Evolutionary conservation across 2,113 vertebrate genomes (phyloP), one percentile per base, ranked within the genome.

Genomic region (Ranitomeya variabilis): DNA sequence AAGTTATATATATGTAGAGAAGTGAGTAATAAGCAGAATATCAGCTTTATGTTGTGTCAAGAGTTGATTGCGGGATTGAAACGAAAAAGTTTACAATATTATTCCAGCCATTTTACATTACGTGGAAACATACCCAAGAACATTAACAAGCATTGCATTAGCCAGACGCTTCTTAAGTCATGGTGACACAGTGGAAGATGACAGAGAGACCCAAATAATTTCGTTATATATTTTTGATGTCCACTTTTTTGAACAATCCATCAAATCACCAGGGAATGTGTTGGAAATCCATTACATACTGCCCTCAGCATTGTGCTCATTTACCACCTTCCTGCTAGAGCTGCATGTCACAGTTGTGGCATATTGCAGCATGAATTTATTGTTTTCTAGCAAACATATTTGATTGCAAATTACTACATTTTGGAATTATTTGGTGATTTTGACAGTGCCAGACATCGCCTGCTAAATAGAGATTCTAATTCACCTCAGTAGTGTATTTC

Each of bases 271-370:
- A 88, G 79, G 67, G 55, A 45, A 51, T 73, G 78, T 81, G 23
- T 83, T 82, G 60, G 9, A 55, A 82, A 81, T 51, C 79, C 86
- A 87, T 87, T 82, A 81, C 82, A 62, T 82, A 82, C 23, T 52
- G 16, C 86, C 79, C 67, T 71, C 15, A 37, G 86, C 86, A 19
- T 9, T 51, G 59, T 19, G 52, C 26, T 71, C 64, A 73, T 82
- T 82, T 87, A 74, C 67, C 79, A 73, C 67, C 31, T 57, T 79
- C 67, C 62, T 73, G 19, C n/a, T 23, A 26, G 26, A 73, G 54
- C 19, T 52, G 80, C 15, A 74, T 19, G 23, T 55, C 23, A 11
- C 55, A 52, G 64, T 71, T 87, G 67, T 85, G 66, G 19, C 62
- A 14, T 83, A 66, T 67, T 64, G 69, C 45, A 59, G 69, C 67